Percentiles rank a stretch among this genome's conserved stretches.
phyloP scores from a whole-genome alignment of 2,113 vertebrate species.

The Stomatorhinus ivindoensis region DNA sequence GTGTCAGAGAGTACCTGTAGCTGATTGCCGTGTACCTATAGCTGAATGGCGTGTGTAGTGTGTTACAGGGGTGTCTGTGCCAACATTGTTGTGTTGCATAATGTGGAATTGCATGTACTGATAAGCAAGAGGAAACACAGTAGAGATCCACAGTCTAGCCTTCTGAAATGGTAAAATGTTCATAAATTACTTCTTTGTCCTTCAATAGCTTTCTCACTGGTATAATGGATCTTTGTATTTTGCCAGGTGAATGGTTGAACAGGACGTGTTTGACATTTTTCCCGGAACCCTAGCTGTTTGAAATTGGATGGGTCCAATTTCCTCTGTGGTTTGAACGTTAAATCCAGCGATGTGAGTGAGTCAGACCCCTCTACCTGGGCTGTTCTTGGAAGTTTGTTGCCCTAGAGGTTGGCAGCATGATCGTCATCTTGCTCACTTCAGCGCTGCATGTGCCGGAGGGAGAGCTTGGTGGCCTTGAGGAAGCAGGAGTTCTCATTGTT shows the following conservation, averaged over 20 bases:
- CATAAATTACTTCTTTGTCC: background rate
- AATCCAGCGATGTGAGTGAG: constrained; percentile 22
- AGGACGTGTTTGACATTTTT: background rate
- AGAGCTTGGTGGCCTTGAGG: constrained; percentile 76
- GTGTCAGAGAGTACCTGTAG: background rate
- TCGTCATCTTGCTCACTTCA: constrained; percentile 29
- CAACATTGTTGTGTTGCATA: background rate
- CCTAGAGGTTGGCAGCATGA: constrained; percentile 8
- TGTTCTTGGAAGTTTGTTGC: background rate
- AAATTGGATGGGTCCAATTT: background rate
- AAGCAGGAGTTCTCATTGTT: constrained; percentile 64
- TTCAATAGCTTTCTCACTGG: background rate
- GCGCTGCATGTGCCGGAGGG: constrained; percentile 38
- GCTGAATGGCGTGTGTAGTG: background rate
- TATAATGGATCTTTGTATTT: background rate
- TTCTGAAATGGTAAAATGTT: background rate
- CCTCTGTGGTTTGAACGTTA: background rate
- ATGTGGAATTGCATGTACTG: background rate
- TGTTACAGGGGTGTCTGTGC: background rate
- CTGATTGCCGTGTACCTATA: background rate
- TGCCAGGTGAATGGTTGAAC: background rate
- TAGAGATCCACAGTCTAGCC: background rate
- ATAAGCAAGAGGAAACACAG: background rate
- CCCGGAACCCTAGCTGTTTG: background rate
- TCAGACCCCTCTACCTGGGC: constrained; percentile 14